Conservation (phyloP, 2,797 vertebrate genomes). For the Pyrocephalus nanus region DNA sequence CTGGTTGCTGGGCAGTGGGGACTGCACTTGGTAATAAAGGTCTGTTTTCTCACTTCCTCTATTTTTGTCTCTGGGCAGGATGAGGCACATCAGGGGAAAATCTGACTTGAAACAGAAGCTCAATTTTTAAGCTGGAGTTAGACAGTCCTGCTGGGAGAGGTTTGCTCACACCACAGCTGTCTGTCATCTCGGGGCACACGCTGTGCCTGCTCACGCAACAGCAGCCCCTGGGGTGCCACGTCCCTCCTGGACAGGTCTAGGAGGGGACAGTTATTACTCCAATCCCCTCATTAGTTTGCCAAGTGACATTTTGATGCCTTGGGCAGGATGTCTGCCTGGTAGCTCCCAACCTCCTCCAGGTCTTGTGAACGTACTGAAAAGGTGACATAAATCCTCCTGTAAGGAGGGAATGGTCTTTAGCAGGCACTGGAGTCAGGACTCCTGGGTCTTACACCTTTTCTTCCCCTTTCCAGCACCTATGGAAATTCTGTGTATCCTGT, state of each 20-base stretch:
- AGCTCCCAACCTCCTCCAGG: background rate
- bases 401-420: background rate
- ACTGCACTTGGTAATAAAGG: conserved; percentile 58
- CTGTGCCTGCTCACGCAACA: background rate
- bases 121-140: conserved; percentile 36
- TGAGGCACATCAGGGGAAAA: conserved; percentile 61
- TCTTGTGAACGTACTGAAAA: background rate
- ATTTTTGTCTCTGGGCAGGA: conserved; percentile 64
- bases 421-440: background rate
- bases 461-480: background rate
- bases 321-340: background rate
- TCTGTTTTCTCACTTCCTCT: conserved; percentile 73
- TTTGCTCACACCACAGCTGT: conserved; percentile 19
- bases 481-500: background rate
- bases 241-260: background rate
- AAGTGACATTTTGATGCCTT: background rate
- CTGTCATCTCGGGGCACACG: background rate
- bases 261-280: background rate
- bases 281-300: background rate
- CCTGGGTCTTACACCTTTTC: background rate
- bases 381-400: background rate
- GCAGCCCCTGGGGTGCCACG: background rate
- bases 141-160: background rate
- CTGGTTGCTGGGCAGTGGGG: conserved; percentile 51
- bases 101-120: conserved; percentile 42